Conservation (phyloP, 2,888 invertebrate genomes). For the Oeneis ivallda region DNA sequence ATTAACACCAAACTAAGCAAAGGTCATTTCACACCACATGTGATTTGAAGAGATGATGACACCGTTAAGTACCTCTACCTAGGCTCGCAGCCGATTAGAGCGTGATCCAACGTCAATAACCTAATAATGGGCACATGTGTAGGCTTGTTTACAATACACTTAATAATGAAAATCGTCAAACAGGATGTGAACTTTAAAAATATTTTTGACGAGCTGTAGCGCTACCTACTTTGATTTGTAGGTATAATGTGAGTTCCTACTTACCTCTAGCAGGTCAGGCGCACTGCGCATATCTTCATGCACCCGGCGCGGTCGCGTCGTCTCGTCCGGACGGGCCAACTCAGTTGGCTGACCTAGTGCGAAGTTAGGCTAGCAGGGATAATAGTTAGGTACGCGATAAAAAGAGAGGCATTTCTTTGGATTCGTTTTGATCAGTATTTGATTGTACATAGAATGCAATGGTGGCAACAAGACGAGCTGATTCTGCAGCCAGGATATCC, state of each 20-base stretch:
- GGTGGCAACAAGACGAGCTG: too few species aligned
- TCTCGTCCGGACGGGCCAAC: too few species aligned
- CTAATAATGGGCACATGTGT: slow-evolving; percentile 35
- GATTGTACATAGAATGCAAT: too few species aligned
- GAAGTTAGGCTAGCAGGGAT: too few species aligned
- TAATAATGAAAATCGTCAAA: slow-evolving; percentile 13
- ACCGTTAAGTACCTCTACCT: slow-evolving; percentile 28
- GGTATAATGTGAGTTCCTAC: neutral
- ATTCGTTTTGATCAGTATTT: too few species aligned
- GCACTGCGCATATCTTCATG: too few species aligned
- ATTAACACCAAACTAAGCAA: neutral
- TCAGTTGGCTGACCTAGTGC: too few species aligned
- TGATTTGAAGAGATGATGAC: slow-evolving; percentile 5
- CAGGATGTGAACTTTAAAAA: slow-evolving; percentile 23
- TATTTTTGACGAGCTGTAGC: neutral
- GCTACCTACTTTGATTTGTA: neutral
- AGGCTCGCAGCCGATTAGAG: slow-evolving; percentile 29
- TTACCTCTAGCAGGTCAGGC: too few species aligned
- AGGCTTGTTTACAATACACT: slow-evolving; percentile 18
- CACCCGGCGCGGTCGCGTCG: too few species aligned
- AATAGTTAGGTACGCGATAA: too few species aligned
- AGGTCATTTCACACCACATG: slow-evolving; percentile 23
- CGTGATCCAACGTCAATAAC: slow-evolving; percentile 38
- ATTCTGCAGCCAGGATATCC: too few species aligned
- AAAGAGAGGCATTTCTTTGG: too few species aligned